phyloP scores from a whole-genome alignment of 2,888 invertebrate genomes.

The Slavum lentiscoides region DNA sequence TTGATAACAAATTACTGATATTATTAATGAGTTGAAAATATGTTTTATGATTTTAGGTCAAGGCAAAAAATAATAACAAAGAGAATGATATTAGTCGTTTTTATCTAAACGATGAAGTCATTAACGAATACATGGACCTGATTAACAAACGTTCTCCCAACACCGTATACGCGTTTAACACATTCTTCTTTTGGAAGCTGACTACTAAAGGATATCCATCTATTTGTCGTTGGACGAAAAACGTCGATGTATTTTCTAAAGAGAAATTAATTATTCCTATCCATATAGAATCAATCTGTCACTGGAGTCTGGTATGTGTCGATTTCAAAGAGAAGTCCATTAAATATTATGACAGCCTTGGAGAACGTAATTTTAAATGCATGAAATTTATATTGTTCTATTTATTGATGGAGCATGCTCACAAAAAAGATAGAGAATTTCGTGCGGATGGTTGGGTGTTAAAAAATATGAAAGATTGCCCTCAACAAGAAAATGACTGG shows the following conservation, averaged over 20 bases:
- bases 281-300: conserved; percentile 88
- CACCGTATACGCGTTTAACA: conserved; percentile 85
- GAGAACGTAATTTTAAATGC: conserved; percentile 75
- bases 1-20: too few relatives aligned
- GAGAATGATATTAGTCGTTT: neutral
- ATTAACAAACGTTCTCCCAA: conserved; percentile 73
- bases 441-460: conserved; percentile 72
- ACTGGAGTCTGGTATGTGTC: conserved; percentile 93
- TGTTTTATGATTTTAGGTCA: too few relatives aligned
- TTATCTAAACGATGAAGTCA: conserved; percentile 64
- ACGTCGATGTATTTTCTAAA: conserved; percentile 81
- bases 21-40: too few relatives aligned
- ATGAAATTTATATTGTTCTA: conserved; percentile 72
- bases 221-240: conserved; percentile 88
- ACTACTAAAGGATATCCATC: conserved; percentile 76
- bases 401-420: conserved; percentile 78
- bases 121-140: conserved; percentile 95
- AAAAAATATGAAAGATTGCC: conserved; percentile 76
- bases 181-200: conserved; percentile 91
- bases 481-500: conserved; percentile 93
- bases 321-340: conserved; percentile 76
- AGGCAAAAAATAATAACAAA: too few relatives aligned
- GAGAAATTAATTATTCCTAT: conserved; percentile 88
- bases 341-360: conserved; percentile 92
- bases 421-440: conserved; percentile 79